Conservation (phyloP, 2,797 vertebrate genomes). For the Eremophila alpestris region DNA sequence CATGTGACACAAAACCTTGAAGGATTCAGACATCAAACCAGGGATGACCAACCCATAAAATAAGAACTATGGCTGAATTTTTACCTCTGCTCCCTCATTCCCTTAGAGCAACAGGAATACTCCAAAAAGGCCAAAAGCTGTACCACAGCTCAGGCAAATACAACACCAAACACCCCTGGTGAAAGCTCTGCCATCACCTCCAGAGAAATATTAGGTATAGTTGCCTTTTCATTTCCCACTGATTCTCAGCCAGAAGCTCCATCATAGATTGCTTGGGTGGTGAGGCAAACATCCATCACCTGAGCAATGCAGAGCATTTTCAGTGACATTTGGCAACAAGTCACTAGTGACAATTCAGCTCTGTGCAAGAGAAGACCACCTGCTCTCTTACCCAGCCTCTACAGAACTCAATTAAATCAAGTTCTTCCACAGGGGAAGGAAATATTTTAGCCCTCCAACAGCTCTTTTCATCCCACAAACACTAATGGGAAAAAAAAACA, state of each 20-base stretch:
- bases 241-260: background rate
- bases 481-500: background rate
- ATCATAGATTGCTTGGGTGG: background rate
- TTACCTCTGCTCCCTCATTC: background rate
- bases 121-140: background rate
- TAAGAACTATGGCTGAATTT: background rate
- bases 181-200: background rate
- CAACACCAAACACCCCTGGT: background rate
- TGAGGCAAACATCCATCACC: background rate
- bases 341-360: background rate
- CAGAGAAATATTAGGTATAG: background rate
- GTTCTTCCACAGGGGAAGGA: background rate
- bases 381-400: background rate
- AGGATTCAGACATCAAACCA: background rate
- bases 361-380: background rate
- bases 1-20: background rate
- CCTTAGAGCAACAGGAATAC: background rate
- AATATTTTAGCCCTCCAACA: background rate
- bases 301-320: background rate
- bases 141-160: background rate
- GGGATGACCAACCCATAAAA: background rate
- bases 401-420: background rate
- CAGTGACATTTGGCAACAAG: background rate
- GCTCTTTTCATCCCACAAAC: background rate
- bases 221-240: background rate